Conservation (phyloP, 2,113 vertebrate species). For the Pseudopodoces humilis region DNA sequence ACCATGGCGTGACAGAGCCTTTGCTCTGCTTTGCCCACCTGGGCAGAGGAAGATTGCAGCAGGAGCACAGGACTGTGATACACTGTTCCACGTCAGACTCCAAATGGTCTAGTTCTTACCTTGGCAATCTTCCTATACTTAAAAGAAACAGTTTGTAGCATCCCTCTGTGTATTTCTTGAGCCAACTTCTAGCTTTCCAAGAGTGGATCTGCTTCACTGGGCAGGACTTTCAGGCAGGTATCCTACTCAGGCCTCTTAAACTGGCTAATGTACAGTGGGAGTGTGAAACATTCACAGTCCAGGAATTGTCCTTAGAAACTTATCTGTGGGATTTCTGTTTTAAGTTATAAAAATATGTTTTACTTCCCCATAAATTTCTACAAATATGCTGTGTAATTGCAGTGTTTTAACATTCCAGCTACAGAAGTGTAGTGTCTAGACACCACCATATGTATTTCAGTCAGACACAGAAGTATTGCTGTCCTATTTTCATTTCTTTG, state of each 20-base stretch:
- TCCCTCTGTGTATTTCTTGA: not conserved
- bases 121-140: not conserved
- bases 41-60: not conserved
- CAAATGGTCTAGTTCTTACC: not conserved
- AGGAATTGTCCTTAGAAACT: not conserved
- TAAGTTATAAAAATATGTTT: not conserved
- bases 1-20: not conserved
- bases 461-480: slow-evolving; percentile 19
- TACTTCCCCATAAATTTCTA: not conserved
- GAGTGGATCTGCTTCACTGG: not conserved
- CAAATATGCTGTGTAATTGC: not conserved
- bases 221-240: not conserved
- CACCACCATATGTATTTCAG: slow-evolving; percentile 45
- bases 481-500: not conserved
- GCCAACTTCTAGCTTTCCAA: not conserved
- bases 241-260: not conserved
- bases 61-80: not conserved
- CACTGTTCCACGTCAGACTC: not conserved
- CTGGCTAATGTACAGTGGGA: not conserved
- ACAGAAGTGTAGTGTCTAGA: slow-evolving; percentile 21
- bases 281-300: fast-evolving
- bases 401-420: slow-evolving; percentile 42
- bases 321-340: not conserved
- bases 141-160: not conserved
- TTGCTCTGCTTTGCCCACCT: not conserved